phyloP scores from a whole-genome alignment of 2,113 vertebrate genomes.

The Anguilla rostrata region DNA sequence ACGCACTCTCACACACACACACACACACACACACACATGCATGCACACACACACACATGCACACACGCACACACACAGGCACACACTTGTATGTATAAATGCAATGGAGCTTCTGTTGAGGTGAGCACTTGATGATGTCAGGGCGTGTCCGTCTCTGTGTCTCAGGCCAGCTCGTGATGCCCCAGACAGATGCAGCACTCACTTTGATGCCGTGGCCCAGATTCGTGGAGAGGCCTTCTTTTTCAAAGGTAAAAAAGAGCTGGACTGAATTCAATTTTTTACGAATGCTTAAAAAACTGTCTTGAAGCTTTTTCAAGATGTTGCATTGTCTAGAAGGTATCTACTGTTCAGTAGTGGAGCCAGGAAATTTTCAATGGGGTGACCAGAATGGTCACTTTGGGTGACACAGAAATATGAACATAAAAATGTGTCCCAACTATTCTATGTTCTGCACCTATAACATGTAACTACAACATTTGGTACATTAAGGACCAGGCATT shows the following conservation, averaged over 20 bases:
- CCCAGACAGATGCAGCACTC: slow-evolving; percentile 84
- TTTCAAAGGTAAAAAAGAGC: slow-evolving; percentile 84
- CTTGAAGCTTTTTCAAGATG: not conserved
- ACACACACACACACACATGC: no score
- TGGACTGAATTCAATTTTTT: not conserved
- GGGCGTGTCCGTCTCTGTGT: slow-evolving; percentile 34
- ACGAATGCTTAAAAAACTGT: no score
- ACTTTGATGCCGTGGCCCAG: slow-evolving; percentile 94
- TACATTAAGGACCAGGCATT: no score
- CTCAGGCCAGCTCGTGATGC: slow-evolving; percentile 74
- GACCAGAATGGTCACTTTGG: no score
- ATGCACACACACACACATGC: not conserved
- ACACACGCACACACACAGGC: no score
- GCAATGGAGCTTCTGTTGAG: not conserved
- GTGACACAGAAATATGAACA: no score
- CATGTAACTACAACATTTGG: no score
- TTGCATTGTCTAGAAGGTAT: no score
- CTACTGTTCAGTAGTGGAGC: no score
- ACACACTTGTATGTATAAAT: not conserved
- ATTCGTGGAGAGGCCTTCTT: slow-evolving; percentile 98
- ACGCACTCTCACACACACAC: not conserved
- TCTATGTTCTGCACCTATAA: no score
- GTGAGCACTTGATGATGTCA: not conserved
- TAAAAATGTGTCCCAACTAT: no score
- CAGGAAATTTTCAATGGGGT: no score